These are phyloP conservation scores for Escarpia spicata DNA, from an alignment of 2,888 invertebrate genomes.

Conservation along the genomic window DNA sequence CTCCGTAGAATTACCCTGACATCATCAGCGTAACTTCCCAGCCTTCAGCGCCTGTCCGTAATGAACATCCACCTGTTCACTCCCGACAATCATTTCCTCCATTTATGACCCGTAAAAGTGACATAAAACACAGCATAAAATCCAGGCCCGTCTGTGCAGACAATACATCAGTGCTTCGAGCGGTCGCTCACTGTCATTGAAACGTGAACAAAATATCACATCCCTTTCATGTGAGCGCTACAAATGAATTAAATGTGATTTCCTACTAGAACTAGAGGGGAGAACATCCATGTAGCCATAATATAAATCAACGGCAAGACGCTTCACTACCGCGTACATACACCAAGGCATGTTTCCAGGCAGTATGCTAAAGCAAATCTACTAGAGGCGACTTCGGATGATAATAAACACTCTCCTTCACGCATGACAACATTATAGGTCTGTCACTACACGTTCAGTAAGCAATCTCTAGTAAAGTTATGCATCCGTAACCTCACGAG, in stretches of 20 bases:
- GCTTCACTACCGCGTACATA: background rate
- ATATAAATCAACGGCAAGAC: background rate
- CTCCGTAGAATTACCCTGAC: background rate
- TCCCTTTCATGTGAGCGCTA: background rate
- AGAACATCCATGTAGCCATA: background rate
- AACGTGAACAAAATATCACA: background rate
- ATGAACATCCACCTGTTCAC: background rate
- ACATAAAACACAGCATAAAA: background rate
- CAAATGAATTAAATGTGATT: background rate
- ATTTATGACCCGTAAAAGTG: background rate
- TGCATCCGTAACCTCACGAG: background rate
- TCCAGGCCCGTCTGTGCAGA: background rate
- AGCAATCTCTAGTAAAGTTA: background rate
- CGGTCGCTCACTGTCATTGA: background rate
- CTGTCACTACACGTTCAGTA: background rate
- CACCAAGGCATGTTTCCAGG: background rate
- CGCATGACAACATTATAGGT: background rate
- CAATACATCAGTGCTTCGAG: conserved; percentile 7
- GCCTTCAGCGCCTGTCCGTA: background rate
- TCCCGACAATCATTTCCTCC: background rate
- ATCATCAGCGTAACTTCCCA: background rate
- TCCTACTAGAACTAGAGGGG: background rate
- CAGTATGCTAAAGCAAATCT: background rate
- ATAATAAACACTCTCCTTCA: background rate
- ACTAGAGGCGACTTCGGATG: background rate